Evolutionary conservation across 2,797 vertebrate species (phyloP).

Genomic region (Mormyrus hasselquistii): DNA sequence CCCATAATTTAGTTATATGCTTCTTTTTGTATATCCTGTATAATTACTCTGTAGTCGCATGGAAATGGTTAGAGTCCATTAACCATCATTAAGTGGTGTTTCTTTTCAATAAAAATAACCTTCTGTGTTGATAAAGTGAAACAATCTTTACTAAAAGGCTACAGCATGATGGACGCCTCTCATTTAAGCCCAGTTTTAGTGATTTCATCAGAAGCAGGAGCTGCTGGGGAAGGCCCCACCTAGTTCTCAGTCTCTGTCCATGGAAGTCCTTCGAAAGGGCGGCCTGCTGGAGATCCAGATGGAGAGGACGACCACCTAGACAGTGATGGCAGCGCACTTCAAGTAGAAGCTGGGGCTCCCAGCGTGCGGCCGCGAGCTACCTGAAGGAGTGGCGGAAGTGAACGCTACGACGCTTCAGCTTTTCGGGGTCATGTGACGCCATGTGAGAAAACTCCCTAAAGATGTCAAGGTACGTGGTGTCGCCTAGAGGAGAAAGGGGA

Average conservation of each 20-base stretch:
- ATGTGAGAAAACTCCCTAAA: constrained; percentile 84
- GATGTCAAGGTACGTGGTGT: constrained; percentile 81
- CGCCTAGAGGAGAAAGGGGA: constrained; percentile 60
- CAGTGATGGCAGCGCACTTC: constrained; percentile 33
- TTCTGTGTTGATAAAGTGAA: neutral
- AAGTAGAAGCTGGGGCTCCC: constrained; percentile 13
- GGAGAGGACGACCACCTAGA: constrained; percentile 11
- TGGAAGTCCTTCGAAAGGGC: neutral
- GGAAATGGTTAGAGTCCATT: constrained; percentile 19
- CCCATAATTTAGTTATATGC: neutral
- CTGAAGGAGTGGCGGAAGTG: constrained; percentile 74
- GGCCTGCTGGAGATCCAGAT: neutral
- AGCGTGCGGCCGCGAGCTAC: constrained; percentile 30
- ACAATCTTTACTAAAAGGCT: neutral
- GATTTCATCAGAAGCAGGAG: neutral
- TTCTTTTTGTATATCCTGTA: neutral
- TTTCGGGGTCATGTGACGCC: constrained; percentile 84
- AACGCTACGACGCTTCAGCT: constrained; percentile 74
- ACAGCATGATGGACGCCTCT: neutral
- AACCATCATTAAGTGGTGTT: constrained; percentile 7
- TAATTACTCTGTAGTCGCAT: neutral
- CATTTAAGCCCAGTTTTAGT: neutral
- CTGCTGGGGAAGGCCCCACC: neutral
- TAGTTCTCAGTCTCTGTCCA: neutral
- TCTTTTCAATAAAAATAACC: neutral